Conservation (phyloP, 2,113 vertebrate species). For the Marmota flaviventris region DNA sequence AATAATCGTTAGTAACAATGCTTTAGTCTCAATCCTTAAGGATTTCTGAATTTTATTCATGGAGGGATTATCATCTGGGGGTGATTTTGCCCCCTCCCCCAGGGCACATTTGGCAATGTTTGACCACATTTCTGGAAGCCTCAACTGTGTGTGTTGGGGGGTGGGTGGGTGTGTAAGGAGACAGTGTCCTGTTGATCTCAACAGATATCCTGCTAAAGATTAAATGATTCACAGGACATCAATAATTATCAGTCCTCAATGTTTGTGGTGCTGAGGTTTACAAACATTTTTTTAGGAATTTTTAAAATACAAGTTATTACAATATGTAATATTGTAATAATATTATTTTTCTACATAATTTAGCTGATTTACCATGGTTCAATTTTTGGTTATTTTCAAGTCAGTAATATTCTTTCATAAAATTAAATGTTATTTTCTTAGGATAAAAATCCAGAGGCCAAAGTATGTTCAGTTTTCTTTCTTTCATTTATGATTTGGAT, state of each 20-base stretch:
- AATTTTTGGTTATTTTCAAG: slow-evolving; percentile 45
- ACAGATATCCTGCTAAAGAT: background rate
- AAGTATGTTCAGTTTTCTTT: background rate
- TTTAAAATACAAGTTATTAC: background rate
- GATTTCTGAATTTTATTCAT: background rate
- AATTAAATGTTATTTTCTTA: background rate
- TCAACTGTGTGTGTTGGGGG: background rate
- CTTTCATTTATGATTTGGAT: background rate
- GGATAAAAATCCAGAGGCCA: background rate
- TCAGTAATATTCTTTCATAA: background rate
- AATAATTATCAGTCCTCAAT: background rate
- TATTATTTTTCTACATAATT: background rate
- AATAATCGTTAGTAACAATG: background rate
- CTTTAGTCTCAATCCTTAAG: background rate
- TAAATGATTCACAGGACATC: background rate
- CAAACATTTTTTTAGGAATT: background rate
- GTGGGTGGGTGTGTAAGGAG: too few species aligned
- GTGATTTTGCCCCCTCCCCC: background rate
- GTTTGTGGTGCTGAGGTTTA: background rate
- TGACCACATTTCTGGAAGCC: background rate
- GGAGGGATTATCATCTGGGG: background rate
- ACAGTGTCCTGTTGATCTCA: background rate
- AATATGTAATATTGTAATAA: too few species aligned
- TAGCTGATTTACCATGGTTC: background rate
- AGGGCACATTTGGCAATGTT: background rate